Percentiles rank a stretch among this genome's conserved stretches.
These are phyloP conservation scores for Hirtodrosophila trivittata DNA, from an alignment of 2,888 invertebrate species.

Conservation along the genomic window DNA sequence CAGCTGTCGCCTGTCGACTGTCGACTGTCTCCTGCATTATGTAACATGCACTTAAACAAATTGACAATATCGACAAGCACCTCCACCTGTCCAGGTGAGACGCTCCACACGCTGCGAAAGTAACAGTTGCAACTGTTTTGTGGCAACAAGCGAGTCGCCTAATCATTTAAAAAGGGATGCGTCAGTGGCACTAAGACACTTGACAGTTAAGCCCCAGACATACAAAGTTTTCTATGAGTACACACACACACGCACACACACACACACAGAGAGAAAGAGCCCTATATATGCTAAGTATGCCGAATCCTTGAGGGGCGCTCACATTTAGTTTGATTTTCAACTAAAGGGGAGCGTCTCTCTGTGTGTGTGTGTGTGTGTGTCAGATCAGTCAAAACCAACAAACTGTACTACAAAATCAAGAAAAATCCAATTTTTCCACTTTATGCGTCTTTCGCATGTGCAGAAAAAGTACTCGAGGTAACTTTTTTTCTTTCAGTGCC, in stretches of 20 bases:
- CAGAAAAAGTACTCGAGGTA: too few species aligned
- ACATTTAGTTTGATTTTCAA: too few species aligned
- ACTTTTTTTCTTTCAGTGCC: too few species aligned
- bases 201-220: background rate
- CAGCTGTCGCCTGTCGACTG: slow-evolving; percentile 17
- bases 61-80: slow-evolving; percentile 59
- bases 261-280: too few species aligned
- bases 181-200: slow-evolving; percentile 13
- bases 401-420: too few species aligned
- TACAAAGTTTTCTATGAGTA: background rate
- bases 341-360: too few species aligned
- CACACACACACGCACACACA: background rate
- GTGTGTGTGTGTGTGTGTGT: too few species aligned
- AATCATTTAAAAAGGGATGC: slow-evolving; percentile 43
- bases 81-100: slow-evolving; percentile 35
- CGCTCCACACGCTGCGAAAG: background rate
- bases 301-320: too few species aligned
- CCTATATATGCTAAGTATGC: too few species aligned
- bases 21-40: slow-evolving; percentile 52
- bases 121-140: slow-evolving; percentile 6
- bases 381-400: too few species aligned
- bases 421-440: too few species aligned
- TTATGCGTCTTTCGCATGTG: too few species aligned
- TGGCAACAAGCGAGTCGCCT: slow-evolving; percentile 11
- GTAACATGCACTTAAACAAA: slow-evolving; percentile 73